These are phyloP conservation scores for Perca schrenkii DNA, from an alignment of 2,113 vertebrate genomes.

Conservation along the genomic window DNA sequence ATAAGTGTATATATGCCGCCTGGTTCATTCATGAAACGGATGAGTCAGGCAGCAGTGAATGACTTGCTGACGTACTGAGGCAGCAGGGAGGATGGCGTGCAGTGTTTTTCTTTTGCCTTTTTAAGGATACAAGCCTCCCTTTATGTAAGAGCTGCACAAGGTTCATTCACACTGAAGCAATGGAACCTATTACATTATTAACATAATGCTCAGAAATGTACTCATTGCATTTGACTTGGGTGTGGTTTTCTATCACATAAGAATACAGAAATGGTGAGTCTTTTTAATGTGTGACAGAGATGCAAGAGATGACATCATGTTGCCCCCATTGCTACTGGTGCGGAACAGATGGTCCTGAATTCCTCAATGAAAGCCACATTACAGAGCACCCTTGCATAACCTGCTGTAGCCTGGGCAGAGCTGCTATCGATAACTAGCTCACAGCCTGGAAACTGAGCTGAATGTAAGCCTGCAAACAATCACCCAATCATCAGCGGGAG, in stretches of 20 bases:
- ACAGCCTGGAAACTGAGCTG: neutral
- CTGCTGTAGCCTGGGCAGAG: neutral
- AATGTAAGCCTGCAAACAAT: neutral
- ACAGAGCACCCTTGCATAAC: neutral
- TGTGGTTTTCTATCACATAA: conserved; percentile 6
- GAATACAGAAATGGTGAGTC: neutral
- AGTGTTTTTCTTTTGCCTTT: conserved; percentile 56
- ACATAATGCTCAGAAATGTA: neutral
- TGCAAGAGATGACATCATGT: conserved; percentile 60
- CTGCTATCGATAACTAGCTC: neutral
- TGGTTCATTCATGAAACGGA: conserved; percentile 73
- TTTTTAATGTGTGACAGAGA: conserved; percentile 32
- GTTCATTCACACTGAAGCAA: conserved; percentile 16
- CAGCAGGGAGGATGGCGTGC: conserved; percentile 40
- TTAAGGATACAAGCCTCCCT: conserved; percentile 30
- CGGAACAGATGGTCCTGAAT: conserved; percentile 47
- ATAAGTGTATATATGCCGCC: neutral
- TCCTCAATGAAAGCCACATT: conserved; percentile 42
- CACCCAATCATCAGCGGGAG: neutral
- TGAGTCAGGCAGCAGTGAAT: conserved; percentile 74
- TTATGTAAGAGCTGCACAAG: conserved; percentile 50
- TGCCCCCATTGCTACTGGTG: conserved; percentile 19
- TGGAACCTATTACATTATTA: neutral
- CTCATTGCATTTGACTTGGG: neutral
- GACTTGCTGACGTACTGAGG: conserved; percentile 65